Conservation (phyloP, 1,140 invertebrate species). For the Melipona quadrifasciata region DNA sequence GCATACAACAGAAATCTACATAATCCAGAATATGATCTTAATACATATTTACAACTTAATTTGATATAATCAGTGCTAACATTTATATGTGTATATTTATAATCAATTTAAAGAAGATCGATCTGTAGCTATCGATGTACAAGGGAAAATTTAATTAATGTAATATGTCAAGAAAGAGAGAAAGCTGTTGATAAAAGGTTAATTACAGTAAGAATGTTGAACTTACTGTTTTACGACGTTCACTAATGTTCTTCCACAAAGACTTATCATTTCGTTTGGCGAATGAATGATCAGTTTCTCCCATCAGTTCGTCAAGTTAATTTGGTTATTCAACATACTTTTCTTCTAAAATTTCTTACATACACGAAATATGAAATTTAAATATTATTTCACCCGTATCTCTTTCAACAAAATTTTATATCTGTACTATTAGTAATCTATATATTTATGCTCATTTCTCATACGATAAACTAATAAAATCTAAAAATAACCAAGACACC, state of each 20-base stretch:
- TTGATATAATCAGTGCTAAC: no score
- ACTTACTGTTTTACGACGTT: not conserved
- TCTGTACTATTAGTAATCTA: no score
- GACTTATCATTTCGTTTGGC: not conserved
- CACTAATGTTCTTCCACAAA: not conserved
- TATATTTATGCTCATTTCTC: not conserved
- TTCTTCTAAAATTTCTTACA: not conserved
- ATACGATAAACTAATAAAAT: not conserved
- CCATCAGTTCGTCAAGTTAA: not conserved
- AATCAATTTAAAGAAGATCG: no score
- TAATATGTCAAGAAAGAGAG: not conserved
- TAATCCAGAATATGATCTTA: no score
- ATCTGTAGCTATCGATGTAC: no score
- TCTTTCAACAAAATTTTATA: not conserved
- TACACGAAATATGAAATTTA: not conserved
- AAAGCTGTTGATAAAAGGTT: not conserved
- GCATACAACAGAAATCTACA: no score
- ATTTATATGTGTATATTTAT: no score
- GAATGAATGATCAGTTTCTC: not conserved
- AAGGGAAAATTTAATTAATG: not conserved
- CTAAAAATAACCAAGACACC: not conserved
- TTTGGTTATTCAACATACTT: not conserved
- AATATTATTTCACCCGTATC: not conserved
- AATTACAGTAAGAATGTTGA: not conserved
- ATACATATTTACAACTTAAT: no score